Evolutionary conservation across 2,888 invertebrate species (phyloP), one percentile per base, ranked within the genome.

Genomic region (Amorpha juglandis): DNA sequence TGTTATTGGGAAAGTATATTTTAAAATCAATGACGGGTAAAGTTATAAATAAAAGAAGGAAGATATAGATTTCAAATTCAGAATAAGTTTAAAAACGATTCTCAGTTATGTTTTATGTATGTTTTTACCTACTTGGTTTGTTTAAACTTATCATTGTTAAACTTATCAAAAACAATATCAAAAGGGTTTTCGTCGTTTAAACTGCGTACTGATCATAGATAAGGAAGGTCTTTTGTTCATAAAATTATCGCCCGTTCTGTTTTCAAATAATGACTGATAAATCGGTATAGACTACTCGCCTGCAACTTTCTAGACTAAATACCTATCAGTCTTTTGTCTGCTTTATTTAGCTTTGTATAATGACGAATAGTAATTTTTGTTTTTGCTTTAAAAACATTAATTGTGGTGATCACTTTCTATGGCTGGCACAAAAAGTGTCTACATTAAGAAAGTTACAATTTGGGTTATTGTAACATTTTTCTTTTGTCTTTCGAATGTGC

Each of bases 221-320:
- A 6, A 27, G 27, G 27, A 58, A 58, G 55, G 35, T 55, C 58
- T 58, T 42, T 58, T 58, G 58, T 58, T 58, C 42, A 19, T 16
- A 3, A n/a, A 58, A 58, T 58, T 58, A 58, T 58, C 58, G 42
- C 58, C 42, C 58, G 42, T 42, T 38, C 42, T 38, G 16, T 55
- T 38, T 58, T 19, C 42, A n/a, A 58, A 58, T 58, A 42, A 58
- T 58, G 58, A 42, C 58, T 38, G 58, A 58, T 58, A 58, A 58
- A 58, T 58, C 19, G 19, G 38, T 42, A 55, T 55, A 58, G 58
- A 58, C 38, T 58, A 16, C 38, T 14, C 16, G 50, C 50, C 1
- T 21, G 21, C 38, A 16, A 58, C 42, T 58, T 58, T 58, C 58
- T 42, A 58, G 16, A 38, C 38, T 9, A 58, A 58, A 55, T 38